These are phyloP conservation scores for Xenopus petersii DNA, from an alignment of 2,797 vertebrate species.

Conservation along the genomic window DNA sequence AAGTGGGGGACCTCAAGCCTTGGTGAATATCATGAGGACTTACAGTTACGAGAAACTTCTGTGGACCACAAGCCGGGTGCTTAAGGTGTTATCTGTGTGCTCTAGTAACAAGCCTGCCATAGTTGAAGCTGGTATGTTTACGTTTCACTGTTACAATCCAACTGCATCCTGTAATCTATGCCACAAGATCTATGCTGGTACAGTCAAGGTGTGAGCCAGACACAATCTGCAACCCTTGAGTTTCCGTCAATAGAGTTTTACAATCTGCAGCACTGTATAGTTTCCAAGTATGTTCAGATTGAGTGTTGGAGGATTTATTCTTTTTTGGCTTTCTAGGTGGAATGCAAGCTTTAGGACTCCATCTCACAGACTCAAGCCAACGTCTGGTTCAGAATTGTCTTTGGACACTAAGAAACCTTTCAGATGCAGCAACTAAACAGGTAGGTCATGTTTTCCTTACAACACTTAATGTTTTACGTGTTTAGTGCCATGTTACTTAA, in stretches of 20 bases:
- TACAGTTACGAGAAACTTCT: conserved; percentile 96
- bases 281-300: too few relatives aligned
- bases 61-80: conserved; percentile 97
- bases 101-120: conserved; percentile 99
- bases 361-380: conserved; percentile 96
- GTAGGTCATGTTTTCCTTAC: conserved; percentile 58
- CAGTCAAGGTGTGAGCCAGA: too few relatives aligned
- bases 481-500: conserved; percentile 4
- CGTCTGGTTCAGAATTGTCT: conserved; percentile 98
- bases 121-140: conserved; percentile 89
- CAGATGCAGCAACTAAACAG: conserved; percentile 98
- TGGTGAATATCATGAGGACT: conserved; percentile 99
- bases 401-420: conserved; percentile 98
- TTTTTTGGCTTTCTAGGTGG: conserved; percentile 72
- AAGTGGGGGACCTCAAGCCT: conserved; percentile 92
- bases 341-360: conserved; percentile 96
- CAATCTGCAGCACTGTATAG: too few relatives aligned
- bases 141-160: too few relatives aligned
- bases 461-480: too few relatives aligned
- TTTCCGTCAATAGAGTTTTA: too few relatives aligned
- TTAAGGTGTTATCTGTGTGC: conserved; percentile 97
- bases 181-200: too few relatives aligned
- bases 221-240: too few relatives aligned
- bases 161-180: too few relatives aligned
- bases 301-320: too few relatives aligned